Evolutionary conservation across 2,888 invertebrate species (phyloP).

Genomic region (Chymomyza procnemis): DNA sequence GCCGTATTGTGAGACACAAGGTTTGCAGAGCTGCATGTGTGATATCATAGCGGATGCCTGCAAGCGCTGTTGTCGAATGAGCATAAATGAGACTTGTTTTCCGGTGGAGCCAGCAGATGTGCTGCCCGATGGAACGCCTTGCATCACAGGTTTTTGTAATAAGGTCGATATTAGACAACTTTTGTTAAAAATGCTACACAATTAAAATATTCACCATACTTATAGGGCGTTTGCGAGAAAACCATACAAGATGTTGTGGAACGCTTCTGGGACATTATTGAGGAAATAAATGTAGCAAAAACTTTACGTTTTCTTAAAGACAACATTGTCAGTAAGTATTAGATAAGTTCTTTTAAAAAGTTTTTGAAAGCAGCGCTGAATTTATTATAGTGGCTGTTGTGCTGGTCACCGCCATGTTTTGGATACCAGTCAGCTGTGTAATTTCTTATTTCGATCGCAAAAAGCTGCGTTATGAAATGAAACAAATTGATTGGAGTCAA

Average conservation of each 20-base stretch:
- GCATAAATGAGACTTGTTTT: conserved; percentile 93
- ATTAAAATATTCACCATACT: conserved; percentile 22
- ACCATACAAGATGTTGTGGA: conserved; percentile 97
- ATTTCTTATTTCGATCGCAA: conserved; percentile 91
- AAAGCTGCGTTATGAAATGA: conserved; percentile 85
- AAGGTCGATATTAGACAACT: conserved; percentile 85
- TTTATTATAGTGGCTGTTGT: conserved; percentile 83
- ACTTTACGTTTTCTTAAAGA: conserved; percentile 92
- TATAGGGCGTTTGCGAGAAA: conserved; percentile 94
- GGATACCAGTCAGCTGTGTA: conserved; percentile 96
- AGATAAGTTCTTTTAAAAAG: neutral
- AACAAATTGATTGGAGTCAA: conserved; percentile 85
- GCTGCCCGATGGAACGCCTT: conserved; percentile 94
- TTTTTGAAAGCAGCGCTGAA: neutral
- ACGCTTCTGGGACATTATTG: conserved; percentile 97
- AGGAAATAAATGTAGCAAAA: conserved; percentile 96
- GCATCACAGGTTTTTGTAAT: conserved; percentile 97
- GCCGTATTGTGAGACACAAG: conserved; percentile 96
- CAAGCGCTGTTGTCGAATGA: conserved; percentile 94
- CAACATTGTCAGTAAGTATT: conserved; percentile 90
- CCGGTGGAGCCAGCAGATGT: conserved; percentile 93
- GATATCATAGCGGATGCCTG: conserved; percentile 95
- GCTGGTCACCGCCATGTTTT: conserved; percentile 92
- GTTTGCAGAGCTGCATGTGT: conserved; percentile 96
- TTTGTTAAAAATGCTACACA: neutral